Percentiles rank a stretch among this genome's conserved stretches.
phyloP scores from a whole-genome alignment of 2,113 vertebrate species.

The Hiodon alosoides region DNA sequence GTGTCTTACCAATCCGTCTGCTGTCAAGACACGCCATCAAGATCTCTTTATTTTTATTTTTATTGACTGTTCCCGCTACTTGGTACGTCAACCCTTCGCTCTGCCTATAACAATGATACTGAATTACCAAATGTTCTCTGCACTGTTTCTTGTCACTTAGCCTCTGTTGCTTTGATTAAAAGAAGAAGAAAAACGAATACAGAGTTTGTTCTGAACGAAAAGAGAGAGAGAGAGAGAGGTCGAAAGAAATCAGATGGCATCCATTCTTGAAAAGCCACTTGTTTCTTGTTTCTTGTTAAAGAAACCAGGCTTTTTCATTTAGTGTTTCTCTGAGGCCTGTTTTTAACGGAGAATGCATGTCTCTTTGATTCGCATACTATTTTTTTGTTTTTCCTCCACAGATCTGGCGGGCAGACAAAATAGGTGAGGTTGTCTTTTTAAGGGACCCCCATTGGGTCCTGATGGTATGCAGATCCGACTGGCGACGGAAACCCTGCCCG shows the following conservation, averaged over 20 bases:
- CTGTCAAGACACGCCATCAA: slow-evolving; percentile 36
- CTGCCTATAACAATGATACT: slow-evolving; percentile 44
- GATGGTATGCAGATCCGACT: slow-evolving; percentile 35
- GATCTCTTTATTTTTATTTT: slow-evolving; percentile 29
- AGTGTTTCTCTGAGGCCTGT: not conserved
- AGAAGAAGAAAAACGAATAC: slow-evolving; percentile 31
- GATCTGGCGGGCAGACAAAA: slow-evolving; percentile 18
- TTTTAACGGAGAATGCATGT: slow-evolving; percentile 8
- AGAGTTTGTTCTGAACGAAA: not conserved
- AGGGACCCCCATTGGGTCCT: slow-evolving; percentile 23
- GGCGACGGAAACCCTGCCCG: slow-evolving; percentile 23
- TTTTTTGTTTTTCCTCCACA: slow-evolving; percentile 21
- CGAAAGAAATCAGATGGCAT: too few species aligned
- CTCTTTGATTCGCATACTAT: slow-evolving; percentile 11
- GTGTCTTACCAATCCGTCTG: slow-evolving; percentile 33
- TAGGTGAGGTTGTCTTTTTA: slow-evolving; percentile 37
- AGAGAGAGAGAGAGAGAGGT: slow-evolving; percentile 31
- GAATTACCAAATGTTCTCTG: slow-evolving; percentile 36
- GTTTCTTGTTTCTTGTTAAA: slow-evolving; percentile 14
- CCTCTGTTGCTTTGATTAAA: slow-evolving; percentile 30
- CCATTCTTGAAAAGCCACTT: slow-evolving; percentile 27
- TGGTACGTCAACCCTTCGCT: slow-evolving; percentile 29
- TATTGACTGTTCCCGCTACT: slow-evolving; percentile 31
- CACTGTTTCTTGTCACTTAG: slow-evolving; percentile 38
- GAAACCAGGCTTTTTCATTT: slow-evolving; percentile 25